Evolutionary conservation across 1,140 invertebrate genomes (phyloP).

Genomic region (Probaryconus sp.): DNA sequence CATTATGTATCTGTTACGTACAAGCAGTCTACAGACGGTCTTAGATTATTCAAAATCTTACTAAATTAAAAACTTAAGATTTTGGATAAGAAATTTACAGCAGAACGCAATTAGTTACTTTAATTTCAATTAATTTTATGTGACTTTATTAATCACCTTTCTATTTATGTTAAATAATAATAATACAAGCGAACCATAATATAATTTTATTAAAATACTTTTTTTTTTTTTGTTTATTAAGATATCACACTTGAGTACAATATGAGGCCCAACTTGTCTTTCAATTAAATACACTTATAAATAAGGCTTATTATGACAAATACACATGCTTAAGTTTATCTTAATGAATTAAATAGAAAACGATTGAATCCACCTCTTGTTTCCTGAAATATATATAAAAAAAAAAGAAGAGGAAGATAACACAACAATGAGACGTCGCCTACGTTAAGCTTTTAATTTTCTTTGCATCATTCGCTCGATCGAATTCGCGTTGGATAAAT

Average conservation of each 20-base stretch:
- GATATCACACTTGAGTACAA: constrained; percentile 64
- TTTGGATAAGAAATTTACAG: no score
- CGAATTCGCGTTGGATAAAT: not conserved
- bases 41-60: no score
- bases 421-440: constrained; percentile 7
- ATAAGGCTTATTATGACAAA: constrained; percentile 41
- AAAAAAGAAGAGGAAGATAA: constrained; percentile 18
- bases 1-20: no score
- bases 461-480: not conserved
- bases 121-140: no score
- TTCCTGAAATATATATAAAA: constrained; percentile 21
- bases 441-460: constrained; percentile 14
- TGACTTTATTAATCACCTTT: no score
- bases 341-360: constrained; percentile 60
- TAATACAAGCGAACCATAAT: no score
- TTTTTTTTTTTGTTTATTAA: no score
- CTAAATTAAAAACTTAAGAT: no score
- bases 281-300: constrained; percentile 68
- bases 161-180: no score
- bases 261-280: constrained; percentile 50
- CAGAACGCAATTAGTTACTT: no score
- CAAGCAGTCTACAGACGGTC: no score
- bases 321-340: constrained; percentile 42
- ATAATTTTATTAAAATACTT: no score
- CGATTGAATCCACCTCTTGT: constrained; percentile 20